Conservation (phyloP, 2,888 invertebrate species). For the Eumerus sabulonum region DNA sequence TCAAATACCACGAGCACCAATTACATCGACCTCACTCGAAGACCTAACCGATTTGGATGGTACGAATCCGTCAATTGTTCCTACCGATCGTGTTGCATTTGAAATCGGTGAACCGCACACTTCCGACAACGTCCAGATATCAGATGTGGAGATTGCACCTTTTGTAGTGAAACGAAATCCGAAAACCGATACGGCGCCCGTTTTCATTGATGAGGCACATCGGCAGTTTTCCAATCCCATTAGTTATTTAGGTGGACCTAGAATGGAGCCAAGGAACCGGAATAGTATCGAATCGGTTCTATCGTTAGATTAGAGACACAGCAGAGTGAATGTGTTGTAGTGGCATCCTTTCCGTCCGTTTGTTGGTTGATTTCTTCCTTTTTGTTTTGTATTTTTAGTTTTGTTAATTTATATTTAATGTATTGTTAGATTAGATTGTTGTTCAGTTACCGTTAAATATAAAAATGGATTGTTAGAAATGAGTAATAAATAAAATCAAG, state of each 20-base stretch:
- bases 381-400: not conserved
- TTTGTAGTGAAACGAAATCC: slow-evolving; percentile 71
- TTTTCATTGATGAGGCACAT: slow-evolving; percentile 80
- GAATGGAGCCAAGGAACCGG: slow-evolving; percentile 80
- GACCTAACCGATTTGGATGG: slow-evolving; percentile 46
- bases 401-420: slow-evolving; percentile 17
- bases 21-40: slow-evolving; percentile 45
- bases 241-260: slow-evolving; percentile 85
- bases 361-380: not conserved
- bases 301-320: slow-evolving; percentile 81
- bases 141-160: slow-evolving; percentile 70
- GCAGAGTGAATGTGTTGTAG: not conserved
- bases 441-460: not conserved
- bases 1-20: slow-evolving; percentile 12
- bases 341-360: slow-evolving; percentile 37
- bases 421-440: slow-evolving; percentile 8
- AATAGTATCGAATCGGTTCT: slow-evolving; percentile 85
- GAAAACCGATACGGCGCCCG: slow-evolving; percentile 76
- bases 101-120: slow-evolving; percentile 10
- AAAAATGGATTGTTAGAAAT: no score
- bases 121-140: slow-evolving; percentile 44
- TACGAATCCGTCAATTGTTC: not conserved
- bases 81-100: slow-evolving; percentile 2
- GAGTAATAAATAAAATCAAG: no score
- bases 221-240: slow-evolving; percentile 83